Conservation (phyloP, 2,797 vertebrate species). For the Pachyuromys duprasi region DNA sequence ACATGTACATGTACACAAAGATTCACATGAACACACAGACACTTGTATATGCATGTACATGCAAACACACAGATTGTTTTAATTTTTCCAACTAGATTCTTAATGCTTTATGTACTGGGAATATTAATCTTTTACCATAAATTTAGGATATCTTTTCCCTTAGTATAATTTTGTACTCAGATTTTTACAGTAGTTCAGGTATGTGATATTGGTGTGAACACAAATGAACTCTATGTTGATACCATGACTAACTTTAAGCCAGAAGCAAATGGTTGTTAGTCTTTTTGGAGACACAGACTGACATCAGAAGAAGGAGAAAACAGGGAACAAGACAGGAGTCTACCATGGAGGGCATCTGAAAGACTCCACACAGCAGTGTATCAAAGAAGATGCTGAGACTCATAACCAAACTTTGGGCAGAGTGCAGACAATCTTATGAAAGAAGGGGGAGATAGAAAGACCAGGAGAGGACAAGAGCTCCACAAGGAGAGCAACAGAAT, state of each 20-base stretch:
- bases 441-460: too few relatives aligned
- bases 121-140: neutral
- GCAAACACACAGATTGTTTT: neutral
- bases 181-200: neutral
- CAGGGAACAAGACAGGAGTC: too few relatives aligned
- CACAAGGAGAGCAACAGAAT: too few relatives aligned
- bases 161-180: slow-evolving; percentile 12
- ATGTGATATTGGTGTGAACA: slow-evolving; percentile 9
- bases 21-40: neutral
- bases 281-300: neutral
- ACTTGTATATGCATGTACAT: neutral
- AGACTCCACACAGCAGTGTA: too few relatives aligned
- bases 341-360: too few relatives aligned
- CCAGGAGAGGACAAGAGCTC: too few relatives aligned
- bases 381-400: too few relatives aligned
- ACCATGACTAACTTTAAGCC: neutral
- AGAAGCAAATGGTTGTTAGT: neutral
- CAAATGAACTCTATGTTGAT: neutral
- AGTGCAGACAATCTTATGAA: too few relatives aligned
- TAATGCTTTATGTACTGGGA: neutral
- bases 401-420: too few relatives aligned
- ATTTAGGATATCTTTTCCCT: slow-evolving; percentile 31
- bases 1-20: neutral
- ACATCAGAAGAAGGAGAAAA: neutral
- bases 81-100: neutral